Evolutionary conservation across 2,113 vertebrate genomes (phyloP), one percentile per base, ranked within the genome.

Genomic region (Ginglymostoma cirratum): DNA sequence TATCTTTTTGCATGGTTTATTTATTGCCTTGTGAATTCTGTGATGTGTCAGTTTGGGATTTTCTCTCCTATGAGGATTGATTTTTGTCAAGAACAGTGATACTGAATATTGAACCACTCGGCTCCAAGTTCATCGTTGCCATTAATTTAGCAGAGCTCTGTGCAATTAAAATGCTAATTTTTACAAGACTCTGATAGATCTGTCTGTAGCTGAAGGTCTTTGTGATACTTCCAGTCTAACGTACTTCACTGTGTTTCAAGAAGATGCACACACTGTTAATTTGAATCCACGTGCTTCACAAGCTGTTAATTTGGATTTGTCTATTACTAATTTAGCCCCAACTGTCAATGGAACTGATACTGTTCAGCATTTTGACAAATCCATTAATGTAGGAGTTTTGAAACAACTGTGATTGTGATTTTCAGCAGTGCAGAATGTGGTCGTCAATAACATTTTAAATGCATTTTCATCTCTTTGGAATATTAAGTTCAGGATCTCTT

Each of bases 101-200:
- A 23, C 34, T 93, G 65, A 93, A 93, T 66, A 17, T 66, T 23
- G 61, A 93, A 38, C 55, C 89, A n/a, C 34, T 61, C 7, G 61
- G 34, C 61, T 66, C 89, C n/a, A 93, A 93, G 17, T 67, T 93
- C 89, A 93, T 66, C 65, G 38, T 2, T 8, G 19, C 89, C 61
- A 66, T 66, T 93, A n/a, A 66, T 93, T 93, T 66, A 93, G 34
- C 61, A 38, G 34, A 38, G 89, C 89, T 66, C 34, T 38, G 55
- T 21, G 61, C 30, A 93, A 93, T 93, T 66, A 67, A 93, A 93
- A 93, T 93, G 61, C 61, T 93, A 93, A 93, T 38, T 93, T 93
- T 66, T 93, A 93, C 89, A 93, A 93, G 89, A 0, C n/a, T 66
- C 61, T 66, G 89, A 38, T 93, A 67, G 89, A 38, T 93, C n/a